Base-by-base conservation (phyloP, 2,888 invertebrate genomes). In the Scelioninae gen. 2 region DNA sequence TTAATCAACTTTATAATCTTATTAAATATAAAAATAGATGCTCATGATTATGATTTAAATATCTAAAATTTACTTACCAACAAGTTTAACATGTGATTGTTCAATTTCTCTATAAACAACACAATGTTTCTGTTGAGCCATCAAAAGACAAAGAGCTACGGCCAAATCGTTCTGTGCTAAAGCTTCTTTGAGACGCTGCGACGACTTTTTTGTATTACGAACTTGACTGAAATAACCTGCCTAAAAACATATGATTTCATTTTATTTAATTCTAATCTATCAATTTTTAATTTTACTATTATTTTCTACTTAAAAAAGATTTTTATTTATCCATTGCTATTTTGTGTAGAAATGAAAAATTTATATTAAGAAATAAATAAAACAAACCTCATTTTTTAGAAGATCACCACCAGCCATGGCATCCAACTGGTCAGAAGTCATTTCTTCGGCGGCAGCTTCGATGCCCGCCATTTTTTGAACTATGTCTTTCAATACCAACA, bases 391-490 rank as follows among this genome's bases (percentile, higher is more conserved):
- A 80, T 95, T 94, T 83, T 96, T 92, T 2, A 99, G 89, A 50
- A 97, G 87, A 87, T 99, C 98, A 0, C 99, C 99, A 6, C 99
- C 99, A 60, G 95, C 93, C 93, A 98, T 94, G 0, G 98, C 98
- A 83, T 96, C 96, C 60, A 99, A 87, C 84, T 99, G 98, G 81
- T 98, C 98, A 16, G 93, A 90, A 0, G 98, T 99, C 90, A 98
- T 93, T 87, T 97, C 97, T 85, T 97, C 97, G 0, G 94, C 94
- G 0, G 97, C 94, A 0, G 97, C 94, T 87, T 99, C 99, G 61
- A 99, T 96, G 0, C 99, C 99, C 0, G 97, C 96, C 98, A 99
- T 99, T 89, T 98, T 98, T 87, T 97, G 96, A 41, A 99, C 96
- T 77, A 99, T 94, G 88, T 99, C 98, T 85, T 98, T 96, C 61